Conservation (phyloP, 2,888 invertebrate species). For the Germaria angustata region DNA sequence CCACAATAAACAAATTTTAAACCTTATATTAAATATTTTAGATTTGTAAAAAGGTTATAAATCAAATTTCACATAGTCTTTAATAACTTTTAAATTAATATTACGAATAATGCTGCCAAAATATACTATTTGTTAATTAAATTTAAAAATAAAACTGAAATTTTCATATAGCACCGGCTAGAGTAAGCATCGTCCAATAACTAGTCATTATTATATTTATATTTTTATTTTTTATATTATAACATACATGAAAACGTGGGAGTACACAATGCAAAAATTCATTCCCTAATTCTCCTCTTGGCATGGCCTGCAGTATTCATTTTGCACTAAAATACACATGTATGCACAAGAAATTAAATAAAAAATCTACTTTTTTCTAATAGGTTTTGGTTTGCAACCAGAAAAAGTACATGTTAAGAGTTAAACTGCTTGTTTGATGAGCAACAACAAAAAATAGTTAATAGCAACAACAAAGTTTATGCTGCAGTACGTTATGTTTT, state of each 20-base stretch:
- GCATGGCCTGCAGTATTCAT: conserved; percentile 26
- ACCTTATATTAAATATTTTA: too few relatives aligned
- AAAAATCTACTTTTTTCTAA: conserved; percentile 10
- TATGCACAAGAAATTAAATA: conserved; percentile 54
- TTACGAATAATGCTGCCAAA: too few relatives aligned
- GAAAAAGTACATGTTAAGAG: background rate
- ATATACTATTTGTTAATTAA: background rate
- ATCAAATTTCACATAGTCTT: too few relatives aligned
- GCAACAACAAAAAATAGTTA: conserved; percentile 21
- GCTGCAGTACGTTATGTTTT: conserved; percentile 58
- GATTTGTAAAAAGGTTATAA: too few relatives aligned
- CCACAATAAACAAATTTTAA: too few relatives aligned
- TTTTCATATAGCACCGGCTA: background rate
- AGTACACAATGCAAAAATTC: conserved; percentile 10
- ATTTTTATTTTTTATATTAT: background rate
- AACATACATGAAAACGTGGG: background rate
- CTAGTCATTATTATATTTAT: background rate
- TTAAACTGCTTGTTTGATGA: background rate
- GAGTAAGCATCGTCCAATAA: background rate
- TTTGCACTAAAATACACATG: conserved; percentile 25
- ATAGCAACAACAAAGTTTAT: conserved; percentile 61
- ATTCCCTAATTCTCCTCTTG: background rate
- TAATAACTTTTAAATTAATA: too few relatives aligned
- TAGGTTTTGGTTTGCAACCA: conserved; percentile 21
- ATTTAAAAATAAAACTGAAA: background rate